Evolutionary conservation across 30 jellyfish, hydroid and myxozoan genomes (phyloP).

Genomic region (Clytia hemisphaerica): DNA sequence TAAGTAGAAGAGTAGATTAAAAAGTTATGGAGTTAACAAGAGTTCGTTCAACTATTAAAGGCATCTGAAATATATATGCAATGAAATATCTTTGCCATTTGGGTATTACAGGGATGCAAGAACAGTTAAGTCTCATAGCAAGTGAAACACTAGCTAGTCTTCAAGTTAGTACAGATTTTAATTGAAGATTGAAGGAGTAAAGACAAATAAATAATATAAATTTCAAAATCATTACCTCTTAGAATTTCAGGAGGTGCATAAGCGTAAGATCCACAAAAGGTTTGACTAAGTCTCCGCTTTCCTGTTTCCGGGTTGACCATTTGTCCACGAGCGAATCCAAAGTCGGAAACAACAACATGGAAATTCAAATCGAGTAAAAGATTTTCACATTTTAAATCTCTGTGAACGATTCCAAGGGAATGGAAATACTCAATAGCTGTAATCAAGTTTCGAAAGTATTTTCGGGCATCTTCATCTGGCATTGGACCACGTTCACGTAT

Average conservation of each 20-base stretch:
- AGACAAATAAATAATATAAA: too few species aligned
- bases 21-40: too few species aligned
- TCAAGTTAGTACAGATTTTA: too few species aligned
- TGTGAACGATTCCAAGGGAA: constrained; percentile 84
- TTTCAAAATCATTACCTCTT: constrained; percentile 72
- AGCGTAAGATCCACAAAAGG: constrained; percentile 98
- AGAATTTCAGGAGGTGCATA: constrained; percentile 98
- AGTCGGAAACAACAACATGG: constrained; percentile 79
- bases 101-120: too few species aligned
- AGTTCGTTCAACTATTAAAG: too few species aligned
- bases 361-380: constrained; percentile 68
- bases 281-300: constrained; percentile 74
- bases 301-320: constrained; percentile 85
- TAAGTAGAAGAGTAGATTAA: too few species aligned
- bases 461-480: constrained; percentile 82
- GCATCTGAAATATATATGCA: too few species aligned
- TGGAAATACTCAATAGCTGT: constrained; percentile 88
- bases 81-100: background rate
- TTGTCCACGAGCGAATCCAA: constrained; percentile 94
- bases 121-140: too few species aligned
- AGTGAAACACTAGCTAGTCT: too few species aligned
- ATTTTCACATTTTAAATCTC: constrained; percentile 94
- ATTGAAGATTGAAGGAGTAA: too few species aligned
- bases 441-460: constrained; percentile 62
- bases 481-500: constrained; percentile 87